phyloP scores from a whole-genome alignment of 1,140 invertebrate species.

The Drosophila lini region DNA sequence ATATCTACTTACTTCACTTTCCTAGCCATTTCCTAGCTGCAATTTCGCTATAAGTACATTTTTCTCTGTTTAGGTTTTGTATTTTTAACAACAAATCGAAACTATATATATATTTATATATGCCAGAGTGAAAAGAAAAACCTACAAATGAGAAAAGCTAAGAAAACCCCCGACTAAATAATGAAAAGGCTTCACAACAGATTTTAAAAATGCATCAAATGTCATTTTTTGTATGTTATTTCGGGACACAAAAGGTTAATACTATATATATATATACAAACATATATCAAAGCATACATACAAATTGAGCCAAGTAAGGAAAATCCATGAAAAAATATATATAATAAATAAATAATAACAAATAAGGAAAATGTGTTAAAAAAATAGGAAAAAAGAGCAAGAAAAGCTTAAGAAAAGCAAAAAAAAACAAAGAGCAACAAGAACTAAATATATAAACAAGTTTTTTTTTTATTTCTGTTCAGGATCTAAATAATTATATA shows the following conservation, averaged over 20 bases:
- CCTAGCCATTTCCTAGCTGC: slow-evolving; percentile 30
- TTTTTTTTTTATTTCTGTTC: slow-evolving; percentile 23
- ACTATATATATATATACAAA: slow-evolving; percentile 28
- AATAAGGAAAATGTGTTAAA: slow-evolving; percentile 9
- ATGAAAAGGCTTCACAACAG: slow-evolving; percentile 8
- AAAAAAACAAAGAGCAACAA: slow-evolving; percentile 31
- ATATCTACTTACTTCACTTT: slow-evolving; percentile 20
- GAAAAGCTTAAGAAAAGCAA: neutral
- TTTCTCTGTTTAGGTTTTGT: slow-evolving; percentile 3
- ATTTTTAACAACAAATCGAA: slow-evolving; percentile 23
- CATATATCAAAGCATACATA: slow-evolving; percentile 16
- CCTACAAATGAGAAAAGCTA: neutral
- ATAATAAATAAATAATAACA: slow-evolving; percentile 4
- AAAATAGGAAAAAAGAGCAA: slow-evolving; percentile 25
- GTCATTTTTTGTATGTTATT: slow-evolving; percentile 8
- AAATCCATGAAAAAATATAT: slow-evolving; percentile 23
- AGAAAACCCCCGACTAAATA: slow-evolving; percentile 1
- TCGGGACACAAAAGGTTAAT: slow-evolving; percentile 40
- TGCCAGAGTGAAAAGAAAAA: neutral
- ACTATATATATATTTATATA: neutral
- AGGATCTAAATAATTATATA: slow-evolving; percentile 30
- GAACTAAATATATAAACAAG: slow-evolving; percentile 15
- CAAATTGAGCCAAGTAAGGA: slow-evolving; percentile 48
- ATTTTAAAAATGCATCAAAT: slow-evolving; percentile 12
- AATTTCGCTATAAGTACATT: slow-evolving; percentile 6